These are phyloP conservation scores for Chrysodeixis includens DNA, from an alignment of 2,888 invertebrate species.

Conservation along the genomic window DNA sequence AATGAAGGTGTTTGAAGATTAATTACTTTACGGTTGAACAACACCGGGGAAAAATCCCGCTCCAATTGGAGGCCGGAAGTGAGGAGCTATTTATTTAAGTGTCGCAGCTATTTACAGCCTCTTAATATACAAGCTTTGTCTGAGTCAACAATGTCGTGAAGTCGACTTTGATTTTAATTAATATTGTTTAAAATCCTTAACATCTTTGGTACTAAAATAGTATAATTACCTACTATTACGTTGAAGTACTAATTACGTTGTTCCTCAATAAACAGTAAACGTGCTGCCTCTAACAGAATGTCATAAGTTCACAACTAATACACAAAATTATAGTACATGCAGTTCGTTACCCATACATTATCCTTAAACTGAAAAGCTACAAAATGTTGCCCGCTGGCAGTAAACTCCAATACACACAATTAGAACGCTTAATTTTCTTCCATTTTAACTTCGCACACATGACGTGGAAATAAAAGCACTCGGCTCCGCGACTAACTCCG, in stretches of 20 bases:
- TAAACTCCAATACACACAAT: conserved; percentile 6
- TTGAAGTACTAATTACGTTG: too few species aligned
- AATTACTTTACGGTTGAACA: conserved; percentile 7
- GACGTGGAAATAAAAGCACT: conserved; percentile 25
- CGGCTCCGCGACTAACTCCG: conserved; percentile 28
- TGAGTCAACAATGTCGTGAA: neutral
- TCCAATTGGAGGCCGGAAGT: neutral
- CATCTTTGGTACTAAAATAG: too few species aligned
- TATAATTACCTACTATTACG: too few species aligned
- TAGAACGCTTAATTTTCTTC: conserved; percentile 31
- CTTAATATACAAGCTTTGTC: neutral
- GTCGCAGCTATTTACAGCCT: neutral
- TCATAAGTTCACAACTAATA: too few species aligned
- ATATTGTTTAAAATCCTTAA: too few species aligned
- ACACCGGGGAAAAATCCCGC: neutral
- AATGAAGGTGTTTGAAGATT: conserved; percentile 8
- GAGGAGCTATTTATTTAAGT: neutral
- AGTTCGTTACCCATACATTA: neutral
- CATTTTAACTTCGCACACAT: conserved; percentile 16
- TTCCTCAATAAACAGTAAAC: too few species aligned
- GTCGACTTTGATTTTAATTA: too few species aligned
- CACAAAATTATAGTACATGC: too few species aligned
- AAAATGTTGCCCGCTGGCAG: neutral
- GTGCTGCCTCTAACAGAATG: too few species aligned
- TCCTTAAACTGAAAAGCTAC: neutral